Percentiles rank a stretch among this genome's conserved stretches.
Conservation (phyloP, 2,888 invertebrate genomes). For the Chymomyza fuscimana region DNA sequence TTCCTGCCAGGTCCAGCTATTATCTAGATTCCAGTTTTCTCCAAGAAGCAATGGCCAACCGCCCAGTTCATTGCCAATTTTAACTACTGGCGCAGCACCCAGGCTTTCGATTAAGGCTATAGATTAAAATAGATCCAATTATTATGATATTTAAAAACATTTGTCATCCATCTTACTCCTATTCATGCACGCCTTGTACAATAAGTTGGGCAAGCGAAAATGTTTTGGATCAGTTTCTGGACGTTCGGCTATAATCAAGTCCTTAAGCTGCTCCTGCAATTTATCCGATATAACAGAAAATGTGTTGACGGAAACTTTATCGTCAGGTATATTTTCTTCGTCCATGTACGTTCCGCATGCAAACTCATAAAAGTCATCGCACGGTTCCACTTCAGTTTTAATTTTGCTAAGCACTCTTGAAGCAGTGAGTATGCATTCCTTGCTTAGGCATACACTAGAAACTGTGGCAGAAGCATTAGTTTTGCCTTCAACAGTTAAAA, state of each 20-base stretch:
- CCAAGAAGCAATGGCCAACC: slow-evolving; percentile 96
- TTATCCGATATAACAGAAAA: slow-evolving; percentile 80
- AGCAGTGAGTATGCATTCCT: slow-evolving; percentile 90
- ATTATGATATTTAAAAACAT: not conserved
- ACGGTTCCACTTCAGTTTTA: slow-evolving; percentile 85
- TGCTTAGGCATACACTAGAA: slow-evolving; percentile 83
- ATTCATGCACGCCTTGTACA: slow-evolving; percentile 80
- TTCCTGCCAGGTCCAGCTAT: slow-evolving; percentile 88
- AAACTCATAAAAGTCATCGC: slow-evolving; percentile 89
- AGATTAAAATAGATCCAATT: not conserved
- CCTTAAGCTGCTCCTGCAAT: slow-evolving; percentile 79
- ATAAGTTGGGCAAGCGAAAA: slow-evolving; percentile 79
- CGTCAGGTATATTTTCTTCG: slow-evolving; percentile 86
- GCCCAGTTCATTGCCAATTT: slow-evolving; percentile 88
- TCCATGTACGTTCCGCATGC: slow-evolving; percentile 87
- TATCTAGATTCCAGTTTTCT: slow-evolving; percentile 85
- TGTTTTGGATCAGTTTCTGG: slow-evolving; percentile 76
- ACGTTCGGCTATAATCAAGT: slow-evolving; percentile 77
- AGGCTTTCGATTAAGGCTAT: slow-evolving; percentile 89
- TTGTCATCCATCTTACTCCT: slow-evolving; percentile 69
- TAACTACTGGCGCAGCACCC: slow-evolving; percentile 86
- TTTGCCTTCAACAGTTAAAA: slow-evolving; percentile 62
- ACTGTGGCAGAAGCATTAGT: slow-evolving; percentile 58
- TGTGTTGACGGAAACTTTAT: slow-evolving; percentile 80
- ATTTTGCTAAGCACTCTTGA: slow-evolving; percentile 85